Evolutionary conservation across 2,113 vertebrate species (phyloP), one percentile per base, ranked within the genome.

Genomic region (Hydrolagus affinis): DNA sequence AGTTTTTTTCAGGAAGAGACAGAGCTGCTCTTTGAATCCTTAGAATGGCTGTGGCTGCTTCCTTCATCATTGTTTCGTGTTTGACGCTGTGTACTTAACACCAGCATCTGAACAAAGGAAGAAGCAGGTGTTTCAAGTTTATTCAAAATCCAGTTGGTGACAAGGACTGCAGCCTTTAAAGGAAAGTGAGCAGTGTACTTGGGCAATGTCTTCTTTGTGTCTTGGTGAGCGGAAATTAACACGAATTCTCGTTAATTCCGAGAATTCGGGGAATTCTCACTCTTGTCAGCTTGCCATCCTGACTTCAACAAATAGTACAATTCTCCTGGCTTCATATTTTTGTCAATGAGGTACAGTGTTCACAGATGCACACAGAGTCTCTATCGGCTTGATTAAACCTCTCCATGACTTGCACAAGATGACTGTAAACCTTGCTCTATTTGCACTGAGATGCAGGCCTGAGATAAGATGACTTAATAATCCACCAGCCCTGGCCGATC

Each of bases 401-500:
- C 64, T 80, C 77, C 77, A 30, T 80, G 77, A 80, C 77, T 80
- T 80, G 77, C 77, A 30, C n/a, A 83, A 66, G 78, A 83, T 83
- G 78, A 83, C 23, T 80, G 77, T 80, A 80, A 80, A 80, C 77
- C 77, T 80, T 64, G 59, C 77, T 28, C 59, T 80, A 15, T 83
- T 83, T 83, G 9, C 62, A 64, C 62, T 66, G 78, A 28, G 78
- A 83, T 83, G 25, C 11, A 32, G 62, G 62, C 25, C 78, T 30
- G 59, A 83, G 78, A 83, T 83, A 83, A 90, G 89, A 90, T 86
- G 87, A 85, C 68, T 90, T 90, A 92, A 92, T 93, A 91, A 91
- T 90, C 89, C 88, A 86, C 88, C 86, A 89, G 89, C 88, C 89
- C 87, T 86, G 87, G 87, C 85, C 62, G 87, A 87, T 85, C 83